Conservation (phyloP, 2,113 vertebrate species). For the Paradisaea rubra region DNA sequence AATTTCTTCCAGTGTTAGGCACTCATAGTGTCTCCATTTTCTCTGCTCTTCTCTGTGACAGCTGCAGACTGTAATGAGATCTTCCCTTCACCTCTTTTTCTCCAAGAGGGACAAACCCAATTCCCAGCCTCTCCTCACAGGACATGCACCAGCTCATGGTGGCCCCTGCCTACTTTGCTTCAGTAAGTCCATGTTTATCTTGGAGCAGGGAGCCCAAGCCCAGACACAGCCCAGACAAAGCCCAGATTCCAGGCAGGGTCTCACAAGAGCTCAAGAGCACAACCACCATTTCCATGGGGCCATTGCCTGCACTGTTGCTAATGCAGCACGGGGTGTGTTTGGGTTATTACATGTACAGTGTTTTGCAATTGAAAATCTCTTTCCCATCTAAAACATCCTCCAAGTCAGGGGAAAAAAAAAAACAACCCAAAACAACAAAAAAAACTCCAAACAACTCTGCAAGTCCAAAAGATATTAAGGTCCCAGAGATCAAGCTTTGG, state of each 20-base stretch:
- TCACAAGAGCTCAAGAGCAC: neutral
- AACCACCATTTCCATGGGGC: neutral
- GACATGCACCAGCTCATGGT: neutral
- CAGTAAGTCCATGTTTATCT: neutral
- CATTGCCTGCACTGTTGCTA: too few relatives aligned
- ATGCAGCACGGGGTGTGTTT: fast-evolving
- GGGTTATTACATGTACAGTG: neutral
- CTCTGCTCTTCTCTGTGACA: neutral
- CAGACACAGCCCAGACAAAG: neutral
- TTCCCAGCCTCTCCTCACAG: neutral
- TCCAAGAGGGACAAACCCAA: neutral
- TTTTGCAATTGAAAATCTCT: neutral
- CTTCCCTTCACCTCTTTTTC: neutral
- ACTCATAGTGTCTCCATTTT: neutral
- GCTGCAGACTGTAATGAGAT: neutral
- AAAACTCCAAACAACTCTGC: neutral
- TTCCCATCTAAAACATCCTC: neutral
- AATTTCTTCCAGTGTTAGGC: neutral
- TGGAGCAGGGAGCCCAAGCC: neutral
- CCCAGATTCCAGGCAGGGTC: neutral
- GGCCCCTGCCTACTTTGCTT: neutral
- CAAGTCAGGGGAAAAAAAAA: neutral
- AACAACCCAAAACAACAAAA: neutral
- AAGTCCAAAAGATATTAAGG: neutral
- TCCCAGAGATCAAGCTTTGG: neutral